These are phyloP conservation scores for Chauna torquata DNA, from an alignment of 2,113 vertebrate species.

Conservation along the genomic window DNA sequence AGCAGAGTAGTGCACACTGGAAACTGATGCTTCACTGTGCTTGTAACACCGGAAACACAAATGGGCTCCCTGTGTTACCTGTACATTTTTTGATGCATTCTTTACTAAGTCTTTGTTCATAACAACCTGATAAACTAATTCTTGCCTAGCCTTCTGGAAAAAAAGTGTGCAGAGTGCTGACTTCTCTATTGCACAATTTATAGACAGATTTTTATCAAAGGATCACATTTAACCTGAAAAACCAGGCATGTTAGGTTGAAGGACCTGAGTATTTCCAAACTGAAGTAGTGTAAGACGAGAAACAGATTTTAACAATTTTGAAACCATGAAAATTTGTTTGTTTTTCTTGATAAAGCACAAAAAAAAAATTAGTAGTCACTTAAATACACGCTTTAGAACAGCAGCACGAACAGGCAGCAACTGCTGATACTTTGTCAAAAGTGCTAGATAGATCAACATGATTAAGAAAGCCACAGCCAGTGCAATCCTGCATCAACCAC, in stretches of 20 bases:
- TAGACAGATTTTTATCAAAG: conserved; percentile 4
- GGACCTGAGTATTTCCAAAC: not conserved
- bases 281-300: not conserved
- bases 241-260: not conserved
- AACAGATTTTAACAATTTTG: not conserved
- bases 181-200: not conserved
- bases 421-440: conserved; percentile 38
- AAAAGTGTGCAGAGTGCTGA: not conserved
- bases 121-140: not conserved
- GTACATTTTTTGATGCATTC: not conserved
- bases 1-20: not conserved
- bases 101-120: not conserved
- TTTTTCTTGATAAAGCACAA: not conserved
- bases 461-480: not conserved
- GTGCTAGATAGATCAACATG: not conserved
- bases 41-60: not conserved
- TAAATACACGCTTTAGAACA: conserved; percentile 28
- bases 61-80: not conserved
- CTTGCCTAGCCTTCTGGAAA: not conserved
- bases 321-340: not conserved
- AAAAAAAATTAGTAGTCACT: not conserved
- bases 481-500: not conserved
- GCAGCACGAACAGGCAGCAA: conserved; percentile 10
- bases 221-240: conserved; percentile 47
- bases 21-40: not conserved